These are phyloP conservation scores for Cremastinae sp. DNA, from an alignment of 2,888 invertebrate species.

Conservation along the genomic window DNA sequence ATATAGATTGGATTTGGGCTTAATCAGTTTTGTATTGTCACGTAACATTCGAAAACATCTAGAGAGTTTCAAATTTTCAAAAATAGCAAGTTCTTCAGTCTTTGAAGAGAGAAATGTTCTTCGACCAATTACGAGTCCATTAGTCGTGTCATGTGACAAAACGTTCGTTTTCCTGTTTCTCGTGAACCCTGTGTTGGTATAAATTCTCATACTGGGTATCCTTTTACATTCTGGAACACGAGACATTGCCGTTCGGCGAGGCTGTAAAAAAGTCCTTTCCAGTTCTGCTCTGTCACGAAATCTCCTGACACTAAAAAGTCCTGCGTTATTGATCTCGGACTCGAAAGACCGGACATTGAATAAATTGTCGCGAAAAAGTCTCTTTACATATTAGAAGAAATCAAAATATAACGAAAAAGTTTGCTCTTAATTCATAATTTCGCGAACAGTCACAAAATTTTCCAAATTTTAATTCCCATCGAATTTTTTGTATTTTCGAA, in stretches of 20 bases:
- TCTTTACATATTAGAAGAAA: background rate
- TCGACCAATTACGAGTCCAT: slow-evolving; percentile 71
- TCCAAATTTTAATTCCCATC: background rate
- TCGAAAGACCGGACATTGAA: slow-evolving; percentile 35
- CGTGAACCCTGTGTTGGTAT: slow-evolving; percentile 1
- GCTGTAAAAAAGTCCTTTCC: slow-evolving; percentile 45
- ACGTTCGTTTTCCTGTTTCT: slow-evolving; percentile 12
- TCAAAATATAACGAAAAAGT: too few species aligned
- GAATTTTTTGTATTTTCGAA: background rate
- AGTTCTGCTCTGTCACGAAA: slow-evolving; percentile 46
- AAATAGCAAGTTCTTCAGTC: slow-evolving; percentile 12
- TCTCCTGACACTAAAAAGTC: slow-evolving; percentile 35
- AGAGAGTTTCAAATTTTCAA: slow-evolving; percentile 37
- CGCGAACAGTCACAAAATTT: too few species aligned
- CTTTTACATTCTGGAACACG: slow-evolving; percentile 47
- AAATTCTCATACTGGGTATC: slow-evolving; percentile 39
- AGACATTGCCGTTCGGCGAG: slow-evolving; percentile 7
- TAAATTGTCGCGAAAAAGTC: slow-evolving; percentile 22
- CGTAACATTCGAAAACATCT: background rate
- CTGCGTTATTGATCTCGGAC: slow-evolving; percentile 30
- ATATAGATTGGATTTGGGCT: too few species aligned
- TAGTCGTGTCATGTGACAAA: slow-evolving; percentile 66
- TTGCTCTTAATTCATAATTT: too few species aligned
- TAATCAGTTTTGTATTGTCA: too few species aligned
- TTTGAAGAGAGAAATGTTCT: slow-evolving; percentile 54